These are phyloP conservation scores for Chrysomallon squamiferum DNA, from an alignment of 1,140 invertebrate genomes.

Conservation along the genomic window DNA sequence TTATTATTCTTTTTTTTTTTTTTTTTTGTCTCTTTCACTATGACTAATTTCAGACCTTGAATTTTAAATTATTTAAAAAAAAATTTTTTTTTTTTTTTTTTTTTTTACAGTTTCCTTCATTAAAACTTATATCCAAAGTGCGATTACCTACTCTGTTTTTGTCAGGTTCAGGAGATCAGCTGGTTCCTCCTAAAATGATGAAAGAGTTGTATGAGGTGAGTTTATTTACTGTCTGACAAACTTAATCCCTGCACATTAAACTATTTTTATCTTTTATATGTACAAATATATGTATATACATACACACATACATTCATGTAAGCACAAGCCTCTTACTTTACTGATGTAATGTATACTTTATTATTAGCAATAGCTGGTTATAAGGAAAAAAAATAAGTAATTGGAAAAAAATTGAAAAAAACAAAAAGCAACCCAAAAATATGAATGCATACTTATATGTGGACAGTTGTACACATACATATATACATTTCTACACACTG, in stretches of 20 bases:
- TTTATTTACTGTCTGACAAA: neutral
- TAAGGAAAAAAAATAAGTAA: neutral
- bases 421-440: too few species aligned
- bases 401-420: neutral
- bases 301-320: neutral
- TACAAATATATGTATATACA: neutral
- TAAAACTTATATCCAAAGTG: conserved; percentile 29
- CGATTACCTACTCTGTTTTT: conserved; percentile 59
- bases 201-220: conserved; percentile 1
- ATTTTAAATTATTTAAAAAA: too few species aligned
- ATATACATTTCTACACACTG: too few species aligned
- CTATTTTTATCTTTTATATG: neutral
- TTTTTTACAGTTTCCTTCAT: conserved; percentile 39
- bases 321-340: neutral
- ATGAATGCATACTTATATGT: too few species aligned
- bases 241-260: neutral
- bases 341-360: neutral
- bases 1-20: too few species aligned
- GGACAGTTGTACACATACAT: too few species aligned
- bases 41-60: too few species aligned
- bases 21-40: too few species aligned
- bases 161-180: conserved; percentile 16
- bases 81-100: too few species aligned
- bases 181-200: conserved; percentile 8
- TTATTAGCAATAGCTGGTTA: neutral